phyloP scores from a whole-genome alignment of 1,140 invertebrate genomes.

The Heliothis virescens region DNA sequence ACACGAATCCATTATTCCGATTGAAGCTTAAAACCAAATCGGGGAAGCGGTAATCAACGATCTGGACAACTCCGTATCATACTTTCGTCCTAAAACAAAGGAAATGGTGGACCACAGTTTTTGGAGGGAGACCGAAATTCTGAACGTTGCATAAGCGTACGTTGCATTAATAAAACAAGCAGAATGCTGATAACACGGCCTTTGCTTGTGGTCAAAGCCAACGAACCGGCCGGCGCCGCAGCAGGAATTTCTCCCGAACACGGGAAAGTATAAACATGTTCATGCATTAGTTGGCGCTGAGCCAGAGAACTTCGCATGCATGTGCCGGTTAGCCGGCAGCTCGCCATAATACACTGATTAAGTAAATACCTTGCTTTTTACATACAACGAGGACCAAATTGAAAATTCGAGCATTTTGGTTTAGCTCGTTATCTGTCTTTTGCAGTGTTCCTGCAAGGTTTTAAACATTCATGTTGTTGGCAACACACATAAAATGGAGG shows the following conservation, averaged over 20 bases:
- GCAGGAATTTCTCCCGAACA: slow-evolving; percentile 44
- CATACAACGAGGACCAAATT: slow-evolving; percentile 30
- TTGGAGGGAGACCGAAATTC: slow-evolving; percentile 13
- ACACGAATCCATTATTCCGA: neutral
- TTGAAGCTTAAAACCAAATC: slow-evolving; percentile 13
- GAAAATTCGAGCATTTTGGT: slow-evolving; percentile 32
- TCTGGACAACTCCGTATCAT: neutral
- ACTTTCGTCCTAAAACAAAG: neutral
- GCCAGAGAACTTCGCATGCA: slow-evolving; percentile 39
- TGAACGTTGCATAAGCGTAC: slow-evolving; percentile 29
- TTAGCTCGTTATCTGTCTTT: slow-evolving; percentile 35
- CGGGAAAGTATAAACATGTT: slow-evolving; percentile 48
- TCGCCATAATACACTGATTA: slow-evolving; percentile 38
- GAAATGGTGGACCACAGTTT: slow-evolving; percentile 4
- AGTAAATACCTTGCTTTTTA: slow-evolving; percentile 42
- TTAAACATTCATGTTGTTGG: slow-evolving; percentile 1
- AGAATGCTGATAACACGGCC: slow-evolving; percentile 45
- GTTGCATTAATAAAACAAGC: slow-evolving; percentile 43
- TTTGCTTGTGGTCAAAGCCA: slow-evolving; percentile 45
- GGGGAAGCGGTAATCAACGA: neutral
- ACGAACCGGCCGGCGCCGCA: neutral
- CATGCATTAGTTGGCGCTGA: slow-evolving; percentile 44
- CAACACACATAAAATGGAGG: neutral
- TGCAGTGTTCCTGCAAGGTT: slow-evolving; percentile 8
- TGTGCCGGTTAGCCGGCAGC: slow-evolving; percentile 32